Evolutionary conservation across 2,888 invertebrate genomes (phyloP).

Genomic region (Exephanes ischioxanthus): DNA sequence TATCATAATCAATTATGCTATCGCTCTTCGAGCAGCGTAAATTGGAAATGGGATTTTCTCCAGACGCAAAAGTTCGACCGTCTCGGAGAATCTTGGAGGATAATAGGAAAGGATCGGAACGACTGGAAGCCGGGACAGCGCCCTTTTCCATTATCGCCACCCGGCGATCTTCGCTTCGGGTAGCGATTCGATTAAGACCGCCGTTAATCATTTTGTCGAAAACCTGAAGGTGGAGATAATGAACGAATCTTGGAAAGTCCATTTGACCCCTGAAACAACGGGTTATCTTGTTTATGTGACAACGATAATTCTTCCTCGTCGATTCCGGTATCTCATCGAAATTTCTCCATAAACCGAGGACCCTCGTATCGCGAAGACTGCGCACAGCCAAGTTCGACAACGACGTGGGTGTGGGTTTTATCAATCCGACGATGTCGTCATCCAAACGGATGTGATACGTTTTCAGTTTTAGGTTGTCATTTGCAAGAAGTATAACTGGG

Average conservation of each 20-base stretch:
- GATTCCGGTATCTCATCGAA: conserved; percentile 1
- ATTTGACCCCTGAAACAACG: conserved; percentile 53
- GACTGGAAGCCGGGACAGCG: conserved; percentile 22
- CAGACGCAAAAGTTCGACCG: conserved; percentile 47
- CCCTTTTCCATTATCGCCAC: conserved; percentile 47
- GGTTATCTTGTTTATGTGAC: conserved; percentile 50
- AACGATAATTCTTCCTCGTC: conserved; percentile 34
- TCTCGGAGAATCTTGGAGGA: conserved; percentile 36
- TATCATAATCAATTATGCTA: conserved; percentile 66
- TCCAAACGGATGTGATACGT: conserved; percentile 57
- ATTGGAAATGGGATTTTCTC: conserved; percentile 63
- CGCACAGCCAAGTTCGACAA: conserved; percentile 52
- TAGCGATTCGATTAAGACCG: conserved; percentile 53
- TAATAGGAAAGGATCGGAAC: conserved; percentile 55
- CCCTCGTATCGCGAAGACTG: conserved; percentile 65
- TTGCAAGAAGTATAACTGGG: conserved; percentile 71
- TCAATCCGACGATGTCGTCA: conserved; percentile 37
- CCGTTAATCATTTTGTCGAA: conserved; percentile 68
- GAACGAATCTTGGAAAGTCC: conserved; percentile 45
- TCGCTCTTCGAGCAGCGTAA: conserved; percentile 61
- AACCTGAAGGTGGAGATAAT: conserved; percentile 67
- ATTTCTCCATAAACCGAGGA: conserved; percentile 63
- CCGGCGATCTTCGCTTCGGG: conserved; percentile 39
- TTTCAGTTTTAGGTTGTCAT: conserved; percentile 67
- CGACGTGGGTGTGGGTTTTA: conserved; percentile 38